A percentile compares a stretch with the other conserved stretches of the same genome.
Conservation (phyloP, 1,140 invertebrate genomes). For the Choristoneura fumiferana region DNA sequence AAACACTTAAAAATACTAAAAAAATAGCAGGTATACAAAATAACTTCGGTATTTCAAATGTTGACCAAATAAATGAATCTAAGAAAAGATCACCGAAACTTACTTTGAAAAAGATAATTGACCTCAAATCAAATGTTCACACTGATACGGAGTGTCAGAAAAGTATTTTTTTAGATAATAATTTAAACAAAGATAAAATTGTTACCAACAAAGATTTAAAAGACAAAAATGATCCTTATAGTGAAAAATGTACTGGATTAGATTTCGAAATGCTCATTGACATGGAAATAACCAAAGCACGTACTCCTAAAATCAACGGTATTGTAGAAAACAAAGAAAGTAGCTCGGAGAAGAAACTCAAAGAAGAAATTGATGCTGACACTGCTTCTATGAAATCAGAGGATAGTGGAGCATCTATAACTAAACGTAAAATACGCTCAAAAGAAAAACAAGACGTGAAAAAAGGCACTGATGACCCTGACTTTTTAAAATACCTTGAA, state of each 20-base stretch:
- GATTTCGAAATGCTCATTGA: too few species aligned
- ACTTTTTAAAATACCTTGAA: slow-evolving; percentile 78
- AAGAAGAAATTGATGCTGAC: slow-evolving; percentile 47
- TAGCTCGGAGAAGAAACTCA: slow-evolving; percentile 19
- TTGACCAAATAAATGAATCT: not conserved
- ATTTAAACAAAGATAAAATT: too few species aligned
- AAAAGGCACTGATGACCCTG: slow-evolving; percentile 45
- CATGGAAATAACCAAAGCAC: slow-evolving; percentile 7
- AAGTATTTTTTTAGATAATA: too few species aligned
- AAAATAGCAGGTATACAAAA: not conserved
- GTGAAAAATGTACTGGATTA: too few species aligned
- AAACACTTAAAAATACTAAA: not conserved
- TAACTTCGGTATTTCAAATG: too few species aligned
- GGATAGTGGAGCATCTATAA: slow-evolving; percentile 43
- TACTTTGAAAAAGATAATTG: not conserved
- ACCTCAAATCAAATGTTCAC: not conserved
- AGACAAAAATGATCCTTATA: too few species aligned
- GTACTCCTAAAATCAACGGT: slow-evolving; percentile 25
- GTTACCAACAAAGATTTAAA: too few species aligned
- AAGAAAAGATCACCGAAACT: not conserved
- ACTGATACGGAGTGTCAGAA: not conserved
- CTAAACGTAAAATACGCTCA: slow-evolving; percentile 33
- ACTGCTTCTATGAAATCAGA: slow-evolving; percentile 52
- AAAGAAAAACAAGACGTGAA: slow-evolving; percentile 29
- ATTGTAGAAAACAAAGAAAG: slow-evolving; percentile 25